Conservation (phyloP, 2,888 invertebrate genomes). For the Pyralis farinalis region DNA sequence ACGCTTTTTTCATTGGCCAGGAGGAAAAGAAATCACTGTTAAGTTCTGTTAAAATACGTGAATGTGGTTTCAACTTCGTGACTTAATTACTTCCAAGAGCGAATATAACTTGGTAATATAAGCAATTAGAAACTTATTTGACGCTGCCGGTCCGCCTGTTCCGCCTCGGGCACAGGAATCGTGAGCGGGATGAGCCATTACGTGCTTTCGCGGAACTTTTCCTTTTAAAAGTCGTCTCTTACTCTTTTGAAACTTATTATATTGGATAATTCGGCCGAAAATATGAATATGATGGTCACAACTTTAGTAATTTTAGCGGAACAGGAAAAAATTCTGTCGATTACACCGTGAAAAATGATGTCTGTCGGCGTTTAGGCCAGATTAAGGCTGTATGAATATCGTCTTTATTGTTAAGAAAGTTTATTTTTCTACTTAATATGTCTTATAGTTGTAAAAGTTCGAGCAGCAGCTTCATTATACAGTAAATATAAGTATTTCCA, state of each 20-base stretch:
- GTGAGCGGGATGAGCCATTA: constrained; percentile 79
- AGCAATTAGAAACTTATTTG: constrained; percentile 81
- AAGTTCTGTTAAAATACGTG: constrained; percentile 53
- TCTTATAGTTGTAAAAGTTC: too few relatives aligned
- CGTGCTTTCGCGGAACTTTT: constrained; percentile 76
- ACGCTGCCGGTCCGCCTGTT: constrained; percentile 75
- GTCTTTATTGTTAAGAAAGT: neutral
- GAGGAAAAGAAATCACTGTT: constrained; percentile 35
- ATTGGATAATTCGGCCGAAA: constrained; percentile 75
- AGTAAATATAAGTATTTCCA: too few relatives aligned
- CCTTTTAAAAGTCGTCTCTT: constrained; percentile 78
- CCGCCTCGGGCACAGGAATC: constrained; percentile 72
- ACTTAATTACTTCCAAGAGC: constrained; percentile 76
- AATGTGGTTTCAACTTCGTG: constrained; percentile 67
- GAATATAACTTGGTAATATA: constrained; percentile 80
- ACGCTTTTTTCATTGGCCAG: constrained; percentile 22
- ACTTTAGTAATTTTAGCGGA: constrained; percentile 68
- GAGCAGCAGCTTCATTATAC: too few relatives aligned
- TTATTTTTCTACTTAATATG: neutral
- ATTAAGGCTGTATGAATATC: constrained; percentile 29
- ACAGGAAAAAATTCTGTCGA: constrained; percentile 58
- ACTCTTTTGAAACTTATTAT: constrained; percentile 77
- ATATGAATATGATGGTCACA: constrained; percentile 73
- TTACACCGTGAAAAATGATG: constrained; percentile 61
- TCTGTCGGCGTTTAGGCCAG: constrained; percentile 48